A percentile compares a stretch with the other conserved stretches of the same genome.
Conservation (phyloP, 35 echinoderm and acorn worm species). For the Anneissia japonica region DNA sequence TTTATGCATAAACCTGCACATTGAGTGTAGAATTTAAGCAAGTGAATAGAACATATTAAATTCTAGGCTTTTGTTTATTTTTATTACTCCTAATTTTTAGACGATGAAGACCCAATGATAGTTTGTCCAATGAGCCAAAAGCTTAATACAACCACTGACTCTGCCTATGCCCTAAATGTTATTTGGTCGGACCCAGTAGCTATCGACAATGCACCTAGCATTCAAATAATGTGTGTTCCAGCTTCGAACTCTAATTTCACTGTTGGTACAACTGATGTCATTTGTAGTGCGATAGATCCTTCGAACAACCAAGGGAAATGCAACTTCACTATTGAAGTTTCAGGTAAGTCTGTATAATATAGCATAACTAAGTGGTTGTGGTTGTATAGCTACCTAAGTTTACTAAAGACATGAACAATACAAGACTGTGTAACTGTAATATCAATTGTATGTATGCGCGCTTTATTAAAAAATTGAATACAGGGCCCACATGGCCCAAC, state of each 20-base stretch:
- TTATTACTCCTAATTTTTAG: background rate
- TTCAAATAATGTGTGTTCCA: background rate
- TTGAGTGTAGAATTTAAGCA: too few species aligned
- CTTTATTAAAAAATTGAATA: too few species aligned
- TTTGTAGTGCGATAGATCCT: slow-evolving; percentile 39
- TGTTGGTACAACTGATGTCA: slow-evolving; percentile 38
- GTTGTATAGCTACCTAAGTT: too few species aligned
- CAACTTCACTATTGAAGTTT: slow-evolving; percentile 34
- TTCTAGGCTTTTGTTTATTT: too few species aligned
- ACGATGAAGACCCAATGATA: background rate
- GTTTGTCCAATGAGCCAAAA: background rate
- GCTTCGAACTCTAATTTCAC: background rate
- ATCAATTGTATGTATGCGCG: too few species aligned
- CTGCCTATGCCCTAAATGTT: background rate
- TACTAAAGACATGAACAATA: too few species aligned
- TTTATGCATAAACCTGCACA: background rate
- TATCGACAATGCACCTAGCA: background rate
- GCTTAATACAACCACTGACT: background rate
- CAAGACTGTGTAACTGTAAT: too few species aligned
- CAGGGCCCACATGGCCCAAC: too few species aligned
- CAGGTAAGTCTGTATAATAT: slow-evolving; percentile 3
- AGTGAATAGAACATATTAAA: too few species aligned
- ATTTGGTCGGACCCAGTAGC: background rate
- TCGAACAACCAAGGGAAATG: slow-evolving; percentile 31
- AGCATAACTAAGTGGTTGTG: background rate